A percentile compares a stretch with the other conserved stretches of the same genome.
Evolutionary conservation across 2,888 invertebrate species (phyloP).

Genomic region (Amorpha juglandis): DNA sequence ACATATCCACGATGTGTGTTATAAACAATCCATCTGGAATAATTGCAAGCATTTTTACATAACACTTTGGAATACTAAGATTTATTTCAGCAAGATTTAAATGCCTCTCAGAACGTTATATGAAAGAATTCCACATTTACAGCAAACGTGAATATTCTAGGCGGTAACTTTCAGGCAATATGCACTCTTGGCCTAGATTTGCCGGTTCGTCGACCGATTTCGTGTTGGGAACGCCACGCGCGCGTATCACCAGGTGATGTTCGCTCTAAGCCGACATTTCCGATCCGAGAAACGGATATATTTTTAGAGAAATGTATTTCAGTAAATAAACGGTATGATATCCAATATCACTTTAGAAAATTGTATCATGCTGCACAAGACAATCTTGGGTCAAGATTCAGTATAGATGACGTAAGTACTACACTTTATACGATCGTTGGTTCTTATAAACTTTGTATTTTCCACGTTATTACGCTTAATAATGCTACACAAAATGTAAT

Average conservation of each 20-base stretch:
- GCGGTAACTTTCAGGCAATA: slow-evolving; percentile 62
- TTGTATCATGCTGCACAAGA: slow-evolving; percentile 20
- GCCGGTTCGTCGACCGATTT: slow-evolving; percentile 78
- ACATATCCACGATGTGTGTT: too few species aligned
- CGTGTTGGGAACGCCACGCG: slow-evolving; percentile 60
- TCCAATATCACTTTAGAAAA: slow-evolving; percentile 53
- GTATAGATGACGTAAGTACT: too few species aligned
- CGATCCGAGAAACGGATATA: slow-evolving; percentile 61
- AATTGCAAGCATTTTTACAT: slow-evolving; percentile 11
- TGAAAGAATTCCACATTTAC: slow-evolving; percentile 31
- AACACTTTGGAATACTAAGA: slow-evolving; percentile 31
- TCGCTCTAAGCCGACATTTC: slow-evolving; percentile 63
- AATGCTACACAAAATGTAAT: too few species aligned
- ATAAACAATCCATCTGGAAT: not conserved
- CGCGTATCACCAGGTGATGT: slow-evolving; percentile 70
- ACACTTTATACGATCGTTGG: too few species aligned
- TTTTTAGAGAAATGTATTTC: slow-evolving; percentile 66
- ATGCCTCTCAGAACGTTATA: slow-evolving; percentile 6
- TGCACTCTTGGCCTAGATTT: slow-evolving; percentile 76
- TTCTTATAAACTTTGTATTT: too few species aligned
- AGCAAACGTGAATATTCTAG: slow-evolving; percentile 30
- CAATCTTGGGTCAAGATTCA: too few species aligned
- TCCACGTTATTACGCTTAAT: too few species aligned
- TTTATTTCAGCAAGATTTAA: slow-evolving; percentile 4
- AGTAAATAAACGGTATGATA: slow-evolving; percentile 34